Conservation (phyloP, 2,113 vertebrate genomes). For the Boleophthalmus pectinirostris region DNA sequence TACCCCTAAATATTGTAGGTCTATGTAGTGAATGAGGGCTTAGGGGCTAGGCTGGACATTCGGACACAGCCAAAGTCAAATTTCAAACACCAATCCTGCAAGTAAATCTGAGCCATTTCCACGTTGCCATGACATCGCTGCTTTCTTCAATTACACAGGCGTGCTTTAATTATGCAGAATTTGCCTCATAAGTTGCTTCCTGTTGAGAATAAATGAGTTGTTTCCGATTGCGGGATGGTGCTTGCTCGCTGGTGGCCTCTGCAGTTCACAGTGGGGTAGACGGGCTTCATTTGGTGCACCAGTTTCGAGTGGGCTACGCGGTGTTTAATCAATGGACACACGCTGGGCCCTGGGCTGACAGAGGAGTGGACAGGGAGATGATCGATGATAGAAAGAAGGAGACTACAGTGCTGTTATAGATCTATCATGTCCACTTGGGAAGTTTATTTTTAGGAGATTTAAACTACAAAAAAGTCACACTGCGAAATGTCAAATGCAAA, state of each 20-base stretch:
- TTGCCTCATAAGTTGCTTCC: slow-evolving; percentile 61
- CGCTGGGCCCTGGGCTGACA: slow-evolving; percentile 44
- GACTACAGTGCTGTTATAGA: slow-evolving; percentile 24
- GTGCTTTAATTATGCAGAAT: slow-evolving; percentile 75
- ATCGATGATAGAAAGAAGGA: slow-evolving; percentile 52
- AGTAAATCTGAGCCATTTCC: slow-evolving; percentile 68
- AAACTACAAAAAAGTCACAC: neutral
- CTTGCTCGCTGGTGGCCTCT: slow-evolving; percentile 19
- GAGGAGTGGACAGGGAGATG: slow-evolving; percentile 36
- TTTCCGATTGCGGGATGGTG: slow-evolving; percentile 26
- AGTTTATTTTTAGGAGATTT: neutral
- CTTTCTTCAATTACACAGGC: slow-evolving; percentile 68
- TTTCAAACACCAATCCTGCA: slow-evolving; percentile 58
- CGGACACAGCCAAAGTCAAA: slow-evolving; percentile 34
- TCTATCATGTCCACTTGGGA: slow-evolving; percentile 28
- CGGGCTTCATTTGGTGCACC: slow-evolving; percentile 56
- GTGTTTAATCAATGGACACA: slow-evolving; percentile 65
- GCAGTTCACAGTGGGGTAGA: slow-evolving; percentile 46
- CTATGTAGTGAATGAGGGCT: too few relatives aligned
- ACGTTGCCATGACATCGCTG: slow-evolving; percentile 55
- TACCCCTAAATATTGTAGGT: too few relatives aligned
- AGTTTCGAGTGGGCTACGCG: slow-evolving; percentile 40
- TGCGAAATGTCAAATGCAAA: neutral
- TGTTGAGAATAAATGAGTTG: slow-evolving; percentile 58
- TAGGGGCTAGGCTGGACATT: too few relatives aligned